Conservation (phyloP, 2,888 invertebrate genomes). For the Drosophila meridionalis region DNA sequence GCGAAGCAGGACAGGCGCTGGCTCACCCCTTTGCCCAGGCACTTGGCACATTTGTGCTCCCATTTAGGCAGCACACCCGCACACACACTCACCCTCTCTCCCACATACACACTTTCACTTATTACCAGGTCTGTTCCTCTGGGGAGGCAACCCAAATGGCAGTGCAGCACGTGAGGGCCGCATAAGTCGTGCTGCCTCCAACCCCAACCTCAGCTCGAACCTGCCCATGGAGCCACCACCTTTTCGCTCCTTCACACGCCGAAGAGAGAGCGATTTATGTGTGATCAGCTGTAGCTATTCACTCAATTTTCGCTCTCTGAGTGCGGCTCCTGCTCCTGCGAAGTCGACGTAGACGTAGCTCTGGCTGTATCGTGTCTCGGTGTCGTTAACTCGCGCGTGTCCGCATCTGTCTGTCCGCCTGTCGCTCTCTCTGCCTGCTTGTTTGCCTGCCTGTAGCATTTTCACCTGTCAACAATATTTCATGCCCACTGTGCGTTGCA, state of each 20-base stretch:
- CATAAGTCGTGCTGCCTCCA: constrained; percentile 24
- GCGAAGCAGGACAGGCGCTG: neutral
- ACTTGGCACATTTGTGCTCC: constrained; percentile 54
- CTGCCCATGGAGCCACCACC: constrained; percentile 22
- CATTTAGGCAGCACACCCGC: constrained; percentile 35
- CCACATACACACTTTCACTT: constrained; percentile 73
- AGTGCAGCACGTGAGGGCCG: constrained; percentile 58
- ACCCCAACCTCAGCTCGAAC: neutral
- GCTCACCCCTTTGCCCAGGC: constrained; percentile 45
- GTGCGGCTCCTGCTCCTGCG: constrained; percentile 4
- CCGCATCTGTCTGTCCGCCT: constrained; percentile 27
- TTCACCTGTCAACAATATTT: constrained; percentile 80
- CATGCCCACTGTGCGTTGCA: constrained; percentile 77
- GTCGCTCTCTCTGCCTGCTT: constrained; percentile 3
- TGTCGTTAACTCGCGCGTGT: constrained; percentile 65
- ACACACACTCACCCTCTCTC: neutral
- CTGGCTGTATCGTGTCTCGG: constrained; percentile 44
- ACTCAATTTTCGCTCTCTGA: neutral
- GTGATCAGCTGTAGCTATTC: constrained; percentile 21
- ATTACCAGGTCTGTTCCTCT: constrained; percentile 50
- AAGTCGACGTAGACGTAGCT: constrained; percentile 34
- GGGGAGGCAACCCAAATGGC: constrained; percentile 68
- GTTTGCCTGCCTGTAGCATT: constrained; percentile 43
- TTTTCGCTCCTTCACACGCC: constrained; percentile 24
- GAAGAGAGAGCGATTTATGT: constrained; percentile 3